Evolutionary conservation across 2,113 vertebrate species (phyloP).

Genomic region (Psettodes erumei): DNA sequence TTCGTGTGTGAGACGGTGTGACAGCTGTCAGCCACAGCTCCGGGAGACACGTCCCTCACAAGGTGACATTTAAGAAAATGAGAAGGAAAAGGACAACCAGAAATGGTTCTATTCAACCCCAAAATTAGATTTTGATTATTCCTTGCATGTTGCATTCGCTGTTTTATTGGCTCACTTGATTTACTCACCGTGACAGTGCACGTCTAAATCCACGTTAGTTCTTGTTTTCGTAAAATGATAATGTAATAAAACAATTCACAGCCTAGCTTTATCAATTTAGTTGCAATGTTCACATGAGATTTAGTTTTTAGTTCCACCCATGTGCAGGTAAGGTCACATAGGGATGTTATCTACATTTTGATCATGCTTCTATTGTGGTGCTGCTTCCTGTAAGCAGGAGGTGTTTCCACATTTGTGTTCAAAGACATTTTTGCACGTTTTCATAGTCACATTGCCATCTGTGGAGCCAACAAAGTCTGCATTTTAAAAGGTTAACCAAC

Average conservation of each 20-base stretch:
- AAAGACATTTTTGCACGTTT: background rate
- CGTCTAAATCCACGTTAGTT: background rate
- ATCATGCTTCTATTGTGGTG: background rate
- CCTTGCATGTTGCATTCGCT: background rate
- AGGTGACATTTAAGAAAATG: conserved; percentile 53
- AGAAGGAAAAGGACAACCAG: conserved; percentile 25
- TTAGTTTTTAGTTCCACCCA: background rate
- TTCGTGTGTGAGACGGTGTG: background rate
- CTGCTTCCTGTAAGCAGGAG: background rate
- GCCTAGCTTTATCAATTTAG: background rate
- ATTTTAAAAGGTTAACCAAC: conserved; percentile 5
- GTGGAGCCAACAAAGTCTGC: background rate
- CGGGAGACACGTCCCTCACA: background rate
- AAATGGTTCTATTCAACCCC: conserved; percentile 30
- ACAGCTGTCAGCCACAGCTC: background rate
- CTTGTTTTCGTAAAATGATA: background rate
- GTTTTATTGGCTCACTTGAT: conserved; percentile 12
- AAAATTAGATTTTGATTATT: conserved; percentile 19
- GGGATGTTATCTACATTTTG: background rate
- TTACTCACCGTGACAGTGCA: too few species aligned
- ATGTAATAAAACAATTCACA: background rate
- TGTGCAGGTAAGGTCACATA: background rate
- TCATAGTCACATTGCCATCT: background rate
- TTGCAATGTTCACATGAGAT: background rate
- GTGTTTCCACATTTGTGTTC: background rate